Evolutionary conservation across 2,888 invertebrate genomes (phyloP).

Genomic region (Smittia sp.): DNA sequence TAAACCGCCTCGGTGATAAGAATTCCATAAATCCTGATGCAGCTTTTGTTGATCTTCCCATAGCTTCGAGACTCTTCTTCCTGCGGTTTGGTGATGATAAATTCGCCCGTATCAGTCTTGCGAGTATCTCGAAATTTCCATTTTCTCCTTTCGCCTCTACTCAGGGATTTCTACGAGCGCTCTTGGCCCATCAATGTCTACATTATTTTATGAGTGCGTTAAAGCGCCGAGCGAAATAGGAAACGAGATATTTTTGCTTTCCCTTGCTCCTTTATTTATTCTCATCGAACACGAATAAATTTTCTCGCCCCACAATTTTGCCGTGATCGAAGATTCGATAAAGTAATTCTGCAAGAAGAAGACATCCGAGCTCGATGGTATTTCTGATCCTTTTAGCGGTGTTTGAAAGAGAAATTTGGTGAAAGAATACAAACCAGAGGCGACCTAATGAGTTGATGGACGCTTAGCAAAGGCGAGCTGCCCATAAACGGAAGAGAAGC

Average conservation of each 20-base stretch:
- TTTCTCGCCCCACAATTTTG: not conserved
- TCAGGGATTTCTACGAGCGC: not conserved
- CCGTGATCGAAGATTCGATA: not conserved
- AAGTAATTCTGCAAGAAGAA: not conserved
- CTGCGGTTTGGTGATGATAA: not conserved
- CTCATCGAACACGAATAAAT: not conserved
- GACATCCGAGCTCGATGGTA: not conserved
- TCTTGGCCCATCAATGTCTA: not conserved
- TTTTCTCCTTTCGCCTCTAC: not conserved
- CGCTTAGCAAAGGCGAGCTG: too few species aligned
- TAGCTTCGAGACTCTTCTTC: not conserved
- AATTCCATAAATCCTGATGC: not conserved
- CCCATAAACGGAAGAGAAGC: too few species aligned
- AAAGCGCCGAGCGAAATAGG: not conserved
- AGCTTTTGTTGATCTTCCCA: not conserved
- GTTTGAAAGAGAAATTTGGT: too few species aligned
- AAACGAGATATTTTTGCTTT: not conserved
- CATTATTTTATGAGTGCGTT: conserved; percentile 12
- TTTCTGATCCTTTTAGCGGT: too few species aligned
- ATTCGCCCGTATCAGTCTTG: not conserved
- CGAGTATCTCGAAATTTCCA: not conserved
- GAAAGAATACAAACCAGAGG: too few species aligned
- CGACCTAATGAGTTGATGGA: too few species aligned
- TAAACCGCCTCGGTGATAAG: not conserved
- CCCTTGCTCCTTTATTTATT: not conserved